A percentile compares a stretch with the other conserved stretches of the same genome.
These are phyloP conservation scores for Nerophis ophidion DNA, from an alignment of 2,113 vertebrate species.

Conservation along the genomic window DNA sequence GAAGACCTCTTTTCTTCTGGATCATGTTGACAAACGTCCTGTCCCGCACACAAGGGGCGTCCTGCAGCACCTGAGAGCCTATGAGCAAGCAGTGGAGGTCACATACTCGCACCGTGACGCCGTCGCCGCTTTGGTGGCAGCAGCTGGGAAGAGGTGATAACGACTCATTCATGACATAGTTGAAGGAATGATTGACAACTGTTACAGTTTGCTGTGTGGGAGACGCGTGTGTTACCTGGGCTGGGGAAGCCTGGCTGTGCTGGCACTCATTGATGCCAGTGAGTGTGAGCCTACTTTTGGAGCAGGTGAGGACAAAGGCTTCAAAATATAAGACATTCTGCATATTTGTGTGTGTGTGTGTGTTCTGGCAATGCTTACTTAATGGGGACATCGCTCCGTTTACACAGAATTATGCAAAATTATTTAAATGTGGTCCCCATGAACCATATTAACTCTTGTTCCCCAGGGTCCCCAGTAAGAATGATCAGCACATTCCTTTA, in stretches of 20 bases:
- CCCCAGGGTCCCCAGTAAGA: too few species aligned
- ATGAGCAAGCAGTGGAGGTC: conserved; percentile 57
- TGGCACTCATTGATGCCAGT: conserved; percentile 75
- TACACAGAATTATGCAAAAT: too few species aligned
- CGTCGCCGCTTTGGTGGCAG: conserved; percentile 64
- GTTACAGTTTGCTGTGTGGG: conserved; percentile 62
- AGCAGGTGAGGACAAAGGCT: conserved; percentile 56
- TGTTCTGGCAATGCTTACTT: too few species aligned
- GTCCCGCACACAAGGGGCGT: conserved; percentile 51
- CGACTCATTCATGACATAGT: too few species aligned
- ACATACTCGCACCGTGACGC: conserved; percentile 67
- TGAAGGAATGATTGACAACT: too few species aligned
- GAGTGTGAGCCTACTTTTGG: conserved; percentile 76
- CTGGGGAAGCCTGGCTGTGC: conserved; percentile 70
- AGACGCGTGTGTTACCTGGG: conserved; percentile 70
- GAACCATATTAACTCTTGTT: too few species aligned
- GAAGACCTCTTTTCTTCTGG: conserved; percentile 36
- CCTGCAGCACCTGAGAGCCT: conserved; percentile 57
- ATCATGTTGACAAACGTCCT: background rate
- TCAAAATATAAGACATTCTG: background rate
- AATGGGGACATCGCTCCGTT: too few species aligned
- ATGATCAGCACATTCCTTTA: too few species aligned
- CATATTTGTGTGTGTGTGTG: background rate
- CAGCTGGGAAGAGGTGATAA: conserved; percentile 68
- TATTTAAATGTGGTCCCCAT: too few species aligned